Evolutionary conservation across 92 coral and sea anemone species (phyloP).

Genomic region (Phenganax stokvisi): DNA sequence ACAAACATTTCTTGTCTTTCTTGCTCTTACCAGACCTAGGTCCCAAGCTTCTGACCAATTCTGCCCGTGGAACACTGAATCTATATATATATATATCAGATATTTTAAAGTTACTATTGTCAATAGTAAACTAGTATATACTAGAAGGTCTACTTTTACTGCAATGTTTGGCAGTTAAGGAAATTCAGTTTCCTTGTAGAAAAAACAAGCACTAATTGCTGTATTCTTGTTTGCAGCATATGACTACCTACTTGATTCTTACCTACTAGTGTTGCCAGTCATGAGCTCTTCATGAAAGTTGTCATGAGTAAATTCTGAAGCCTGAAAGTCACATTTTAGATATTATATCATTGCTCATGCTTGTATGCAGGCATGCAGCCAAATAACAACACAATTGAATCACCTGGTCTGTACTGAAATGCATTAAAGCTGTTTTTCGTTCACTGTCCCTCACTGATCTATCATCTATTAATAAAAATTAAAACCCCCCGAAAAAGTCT

Average conservation of each 20-base stretch:
- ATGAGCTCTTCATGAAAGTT: conserved; percentile 9
- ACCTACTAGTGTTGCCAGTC: conserved; percentile 8
- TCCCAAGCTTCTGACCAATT: conserved; percentile 72
- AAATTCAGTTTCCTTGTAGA: no score
- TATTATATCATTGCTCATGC: no score
- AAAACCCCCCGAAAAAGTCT: no score
- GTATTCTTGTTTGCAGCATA: neutral
- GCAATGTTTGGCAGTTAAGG: no score
- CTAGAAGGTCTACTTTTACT: no score
- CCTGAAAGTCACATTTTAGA: conserved; percentile 4
- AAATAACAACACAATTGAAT: no score
- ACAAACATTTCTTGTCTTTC: no score
- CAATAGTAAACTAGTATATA: no score
- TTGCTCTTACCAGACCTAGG: conserved; percentile 58
- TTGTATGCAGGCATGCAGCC: no score
- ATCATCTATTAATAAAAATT: conserved; percentile 58
- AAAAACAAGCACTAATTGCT: no score
- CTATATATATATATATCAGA: conserved; percentile 44
- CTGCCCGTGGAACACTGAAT: conserved; percentile 68
- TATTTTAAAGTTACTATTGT: neutral
- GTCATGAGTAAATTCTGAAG: conserved; percentile 28
- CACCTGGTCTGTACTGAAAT: conserved; percentile 94
- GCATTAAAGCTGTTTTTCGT: conserved; percentile 95
- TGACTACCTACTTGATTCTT: neutral
- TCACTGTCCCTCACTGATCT: conserved; percentile 98